These are phyloP conservation scores for Gnatocerus cornutus DNA, from an alignment of 2,888 invertebrate species.

Conservation along the genomic window DNA sequence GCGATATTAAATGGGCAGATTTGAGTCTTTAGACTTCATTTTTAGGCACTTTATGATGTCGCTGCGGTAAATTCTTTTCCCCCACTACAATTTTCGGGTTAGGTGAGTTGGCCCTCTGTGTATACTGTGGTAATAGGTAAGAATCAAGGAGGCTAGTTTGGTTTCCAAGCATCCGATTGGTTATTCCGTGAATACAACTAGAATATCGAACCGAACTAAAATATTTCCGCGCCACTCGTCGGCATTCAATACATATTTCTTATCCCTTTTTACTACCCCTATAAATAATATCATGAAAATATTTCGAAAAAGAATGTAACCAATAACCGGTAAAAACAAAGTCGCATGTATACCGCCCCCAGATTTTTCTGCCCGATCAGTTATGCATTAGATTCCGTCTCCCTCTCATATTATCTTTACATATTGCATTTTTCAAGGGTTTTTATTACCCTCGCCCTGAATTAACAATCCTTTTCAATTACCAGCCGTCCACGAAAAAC, in stretches of 20 bases:
- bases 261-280: no score
- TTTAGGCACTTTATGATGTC: no score
- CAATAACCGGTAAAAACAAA: slow-evolving; percentile 14
- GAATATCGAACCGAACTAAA: neutral
- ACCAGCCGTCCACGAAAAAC: neutral
- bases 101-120: no score
- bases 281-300: slow-evolving; percentile 4
- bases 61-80: no score
- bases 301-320: slow-evolving; percentile 2
- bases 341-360: slow-evolving; percentile 9
- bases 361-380: slow-evolving; percentile 9
- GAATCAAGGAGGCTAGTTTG: no score
- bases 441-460: slow-evolving; percentile 1
- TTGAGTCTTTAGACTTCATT: no score
- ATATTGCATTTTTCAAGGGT: slow-evolving; percentile 9
- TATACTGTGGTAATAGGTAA: no score
- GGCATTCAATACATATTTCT: no score
- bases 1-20: no score
- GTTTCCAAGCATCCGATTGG: no score
- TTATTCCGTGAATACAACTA: neutral
- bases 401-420: slow-evolving; percentile 8
- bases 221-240: no score
- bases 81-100: no score
- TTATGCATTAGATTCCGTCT: slow-evolving; percentile 11
- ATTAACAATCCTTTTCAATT: slow-evolving; percentile 11